Base-by-base conservation (phyloP, 23 tunicate species). In the Halocynthia roretzi region DNA sequence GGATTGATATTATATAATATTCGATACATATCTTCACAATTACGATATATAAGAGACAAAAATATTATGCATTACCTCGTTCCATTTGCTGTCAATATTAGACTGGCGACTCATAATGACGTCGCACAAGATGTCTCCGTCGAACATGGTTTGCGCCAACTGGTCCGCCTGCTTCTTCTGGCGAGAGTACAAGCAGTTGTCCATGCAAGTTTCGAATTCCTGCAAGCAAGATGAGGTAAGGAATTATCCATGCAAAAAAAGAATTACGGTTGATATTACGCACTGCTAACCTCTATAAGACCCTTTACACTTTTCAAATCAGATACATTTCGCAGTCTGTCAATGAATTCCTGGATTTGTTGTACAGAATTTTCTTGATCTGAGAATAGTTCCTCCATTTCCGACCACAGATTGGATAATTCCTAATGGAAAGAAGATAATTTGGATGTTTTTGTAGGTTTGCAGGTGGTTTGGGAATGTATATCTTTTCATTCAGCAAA, bases 121-220 rank as follows among this genome's bases (percentile, higher is more conserved):
- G 56, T 74, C 78, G 31, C 78, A 74, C 21, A 74, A 56, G 21
- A 74, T 74, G 56, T 74, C 78, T 19, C 78, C 78, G 31, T 74
- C 78, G 0, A 74, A 18, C 78, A 74, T 74, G 14, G 78, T 74
- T 54, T 74, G 78, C 1, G 78, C 55, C 64, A 74, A 15, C 56
- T 74, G 78, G 20, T 74, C 78, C 8, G 56, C 78, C 14, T 74
- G 78, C 17, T 74, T 64, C 20, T 54, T 54, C 21, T 21, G 56
- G 15, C 78, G 55, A 8, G 63, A n/a, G 31, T 12, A 74, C 6
- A 5, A 44, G 8, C 64, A 54, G 12, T 74, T 64, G 0, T 22
- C 78, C 10, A 74, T 54, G 10, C 20, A 53, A 18, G 55, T 54
- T 74, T 74, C 66, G 6, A 50, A 74, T 54, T 74, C 78, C 78